Evolutionary conservation across 2,797 vertebrate genomes (phyloP), one percentile per base, ranked within the genome.

Genomic region (Zonotrichia albicollis): DNA sequence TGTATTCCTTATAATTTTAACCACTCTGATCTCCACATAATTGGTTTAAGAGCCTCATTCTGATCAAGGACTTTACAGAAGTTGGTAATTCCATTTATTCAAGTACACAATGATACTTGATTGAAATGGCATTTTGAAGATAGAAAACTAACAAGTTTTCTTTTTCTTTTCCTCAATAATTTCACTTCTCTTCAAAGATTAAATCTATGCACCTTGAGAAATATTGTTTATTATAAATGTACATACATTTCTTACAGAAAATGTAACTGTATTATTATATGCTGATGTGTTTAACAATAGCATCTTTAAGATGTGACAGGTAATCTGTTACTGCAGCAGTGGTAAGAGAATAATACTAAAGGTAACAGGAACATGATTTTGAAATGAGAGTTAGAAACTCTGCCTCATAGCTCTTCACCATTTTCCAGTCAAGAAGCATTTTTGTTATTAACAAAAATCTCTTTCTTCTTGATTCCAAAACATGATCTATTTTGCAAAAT

Each of bases 1-100:
- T 92, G 57, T 87, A 91, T 94, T 95, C 85, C 68, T 95, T 81
- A 75, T 80, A 87, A 89, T 93, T 96, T 95, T 84, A 92, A 96
- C 73, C 85, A 91, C 89, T 94, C 76, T 86, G 91, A 94, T 94
- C 92, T 96, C 83, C 75, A 91, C 83, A 79, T 96, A 96, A 97
- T 96, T 96, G 87, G 42, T 92, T 96, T 95, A 94, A 97, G 91
- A 96, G 88, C 77, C 90, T 95, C 78, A 86, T 93, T 97, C 87
- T 90, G 83, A 96, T 95, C 83, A 90, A 94, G 93, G 90, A 93
- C 93, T 96, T 93, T 50, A 82, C 17, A 91, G 48, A 81, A 95
- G 81, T 87, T 95, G 62, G 67, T 91, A 96, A 89, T 93, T 92
- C 82, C 78, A 95, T 94, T 96, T 95, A 83, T 94, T 95, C 79